Evolutionary conservation across 2,113 vertebrate genomes (phyloP), one percentile per base, ranked within the genome.

Genomic region (Nymphicus hollandicus): DNA sequence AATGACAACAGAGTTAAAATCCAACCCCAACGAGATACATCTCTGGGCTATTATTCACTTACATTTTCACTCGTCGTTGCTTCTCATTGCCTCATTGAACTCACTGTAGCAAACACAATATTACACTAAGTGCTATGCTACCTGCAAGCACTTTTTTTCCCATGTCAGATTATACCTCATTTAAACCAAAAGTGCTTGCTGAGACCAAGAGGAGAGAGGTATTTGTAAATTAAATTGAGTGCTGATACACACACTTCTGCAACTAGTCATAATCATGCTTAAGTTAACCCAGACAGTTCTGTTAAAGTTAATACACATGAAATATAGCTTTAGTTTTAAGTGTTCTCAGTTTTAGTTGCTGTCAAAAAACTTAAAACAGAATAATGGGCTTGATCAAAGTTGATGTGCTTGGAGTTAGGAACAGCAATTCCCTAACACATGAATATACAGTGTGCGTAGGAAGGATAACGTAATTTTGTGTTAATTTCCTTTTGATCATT

Each of bases 401-500:
- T 71, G 55, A 71, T 63, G 70, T 81, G 68, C 33, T 28, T 7
- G 9, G 89, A 95, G 44, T 78, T 56, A 93, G 72, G 76, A 94
- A 93, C 31, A 66, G 76, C 55, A 63, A 23, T 88, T 83, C 87
- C 73, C 41, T 39, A 81, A 58, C 35, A 87, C 41, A 60, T 0
- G 1, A 66, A 63, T 68, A 83, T 22, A 70, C 16, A 69, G 27
- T 2, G 3, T 11, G 35, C 1, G n/a, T 71, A 71, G 86, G 92
- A 89, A 86, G 29, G 43, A 73, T 49, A 90, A 88, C 0, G 0
- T 20, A 60, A 86, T 92, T 93, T 50, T 74, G 60, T 74, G 43
- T 84, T 94, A 71, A 90, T 88, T 88, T 93, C 24, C 82, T 91
- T 95, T 86, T 86, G 86, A 93, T 88, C 86, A 72, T 69, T 88